Evolutionary conservation across 2,113 vertebrate genomes (phyloP), one percentile per base, ranked within the genome.

Genomic region (Chaetorhynchus papuensis): DNA sequence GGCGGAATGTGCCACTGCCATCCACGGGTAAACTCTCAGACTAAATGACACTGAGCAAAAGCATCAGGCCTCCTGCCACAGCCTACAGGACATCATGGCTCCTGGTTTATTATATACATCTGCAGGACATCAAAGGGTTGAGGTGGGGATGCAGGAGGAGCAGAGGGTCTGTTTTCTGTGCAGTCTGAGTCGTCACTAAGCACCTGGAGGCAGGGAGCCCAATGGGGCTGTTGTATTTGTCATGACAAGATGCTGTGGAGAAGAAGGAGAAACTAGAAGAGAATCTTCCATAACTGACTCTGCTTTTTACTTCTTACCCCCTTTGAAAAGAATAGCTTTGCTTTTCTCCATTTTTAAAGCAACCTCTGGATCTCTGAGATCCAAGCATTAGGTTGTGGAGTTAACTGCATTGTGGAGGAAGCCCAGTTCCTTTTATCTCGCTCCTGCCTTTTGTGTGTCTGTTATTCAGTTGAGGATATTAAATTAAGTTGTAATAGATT

Each of bases 141-240:
- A 64, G 26, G 15, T 23, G 26, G 17, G 57, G 47, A 13, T 37
- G 30, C 24, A 49, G 10, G 47, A 42, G 9, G 47, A 42, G 9
- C 35, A 42, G 19, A 37, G 11, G 11, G 6, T 64, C 41, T 61
- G 11, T 45, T 39, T 75, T 78, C 60, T 83, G 39, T 56, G 47
- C 33, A 52, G 2, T 37, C 33, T 42, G 49, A 31, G 19, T 31
- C 39, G 47, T 18, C 47, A 9, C 0, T 0, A 17, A 27, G 23
- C 52, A 23, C 13, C 15, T 21, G 9, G 15, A 71, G 37, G 16
- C 0, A 0, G 42, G 33, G 63, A 84, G 33, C 17, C 28, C 26
- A 20, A 0, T 0, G 1, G 7, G 7, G 20, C 42, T 37, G 24
- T 35, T 81, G 6, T n/a, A 30, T 53, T 69, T 49, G 4, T 57